phyloP scores from a whole-genome alignment of 2,797 vertebrate genomes.

The Notamacropus eugenii region DNA sequence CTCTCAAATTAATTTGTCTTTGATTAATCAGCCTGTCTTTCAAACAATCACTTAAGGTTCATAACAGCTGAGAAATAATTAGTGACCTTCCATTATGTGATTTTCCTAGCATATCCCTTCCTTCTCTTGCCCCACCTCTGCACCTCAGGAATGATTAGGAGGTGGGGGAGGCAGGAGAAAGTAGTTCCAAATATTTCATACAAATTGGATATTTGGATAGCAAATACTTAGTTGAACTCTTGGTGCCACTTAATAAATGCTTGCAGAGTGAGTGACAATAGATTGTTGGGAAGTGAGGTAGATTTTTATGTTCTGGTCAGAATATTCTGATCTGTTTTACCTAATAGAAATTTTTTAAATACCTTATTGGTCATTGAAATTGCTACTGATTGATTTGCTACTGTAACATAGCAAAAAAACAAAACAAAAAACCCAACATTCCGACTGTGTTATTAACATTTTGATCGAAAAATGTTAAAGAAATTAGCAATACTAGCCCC shows the following conservation, averaged over 20 bases:
- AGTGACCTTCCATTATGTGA: not conserved
- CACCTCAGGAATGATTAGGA: not conserved
- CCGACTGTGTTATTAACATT: not conserved
- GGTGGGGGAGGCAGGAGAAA: not conserved
- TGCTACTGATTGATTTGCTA: not conserved
- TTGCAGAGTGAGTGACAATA: constrained; percentile 5
- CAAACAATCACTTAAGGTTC: constrained; percentile 49
- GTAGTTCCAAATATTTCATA: not conserved
- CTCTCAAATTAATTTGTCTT: constrained; percentile 57
- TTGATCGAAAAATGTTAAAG: constrained; percentile 12
- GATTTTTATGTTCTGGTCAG: not conserved
- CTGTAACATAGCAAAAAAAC: not conserved
- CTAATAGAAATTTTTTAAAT: not conserved
- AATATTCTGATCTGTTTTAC: not conserved
- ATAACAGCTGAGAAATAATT: not conserved
- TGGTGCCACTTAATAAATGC: not conserved
- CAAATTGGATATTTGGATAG: constrained; percentile 28
- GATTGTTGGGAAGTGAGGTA: not conserved
- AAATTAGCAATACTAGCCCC: not conserved
- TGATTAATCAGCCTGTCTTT: constrained; percentile 52
- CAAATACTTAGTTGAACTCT: not conserved
- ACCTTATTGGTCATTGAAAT: not conserved
- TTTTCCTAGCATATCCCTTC: not conserved
- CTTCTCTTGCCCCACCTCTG: not conserved
- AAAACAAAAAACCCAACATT: not conserved